phyloP scores from a whole-genome alignment of 2,113 vertebrate genomes.

The Clarias gariepinus region DNA sequence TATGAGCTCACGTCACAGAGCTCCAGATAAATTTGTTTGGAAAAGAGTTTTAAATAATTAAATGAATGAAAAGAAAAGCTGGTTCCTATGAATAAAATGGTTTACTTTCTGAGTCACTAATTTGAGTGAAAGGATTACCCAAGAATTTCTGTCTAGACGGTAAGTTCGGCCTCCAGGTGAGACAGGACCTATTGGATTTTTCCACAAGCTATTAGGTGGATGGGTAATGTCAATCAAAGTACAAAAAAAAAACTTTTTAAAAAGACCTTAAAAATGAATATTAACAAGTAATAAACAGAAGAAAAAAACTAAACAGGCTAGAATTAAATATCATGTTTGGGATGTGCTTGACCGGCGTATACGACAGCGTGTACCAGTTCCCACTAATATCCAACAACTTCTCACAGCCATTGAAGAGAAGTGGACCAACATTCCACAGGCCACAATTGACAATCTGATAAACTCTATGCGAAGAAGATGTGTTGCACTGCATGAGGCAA shows the following conservation, averaged over 20 bases:
- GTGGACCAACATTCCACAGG: too few species aligned
- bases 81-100: constrained; percentile 50
- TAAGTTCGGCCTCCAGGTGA: neutral
- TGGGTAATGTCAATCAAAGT: neutral
- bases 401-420: too few species aligned
- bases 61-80: constrained; percentile 24
- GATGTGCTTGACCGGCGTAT: too few species aligned
- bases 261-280: too few species aligned
- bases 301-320: too few species aligned
- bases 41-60: neutral
- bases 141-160: constrained; percentile 68
- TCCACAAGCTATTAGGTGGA: neutral
- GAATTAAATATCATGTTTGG: too few species aligned
- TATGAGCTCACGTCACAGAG: neutral
- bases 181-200: neutral
- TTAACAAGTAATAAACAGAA: neutral
- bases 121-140: constrained; percentile 59
- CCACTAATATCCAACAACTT: too few species aligned
- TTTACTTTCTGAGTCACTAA: neutral
- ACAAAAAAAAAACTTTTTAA: neutral
- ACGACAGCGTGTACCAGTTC: too few species aligned
- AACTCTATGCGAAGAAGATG: too few species aligned
- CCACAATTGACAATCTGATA: too few species aligned
- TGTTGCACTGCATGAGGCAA: too few species aligned
- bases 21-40: neutral